Conservation (phyloP, 2,797 vertebrate species). For the Hydrophis major region DNA sequence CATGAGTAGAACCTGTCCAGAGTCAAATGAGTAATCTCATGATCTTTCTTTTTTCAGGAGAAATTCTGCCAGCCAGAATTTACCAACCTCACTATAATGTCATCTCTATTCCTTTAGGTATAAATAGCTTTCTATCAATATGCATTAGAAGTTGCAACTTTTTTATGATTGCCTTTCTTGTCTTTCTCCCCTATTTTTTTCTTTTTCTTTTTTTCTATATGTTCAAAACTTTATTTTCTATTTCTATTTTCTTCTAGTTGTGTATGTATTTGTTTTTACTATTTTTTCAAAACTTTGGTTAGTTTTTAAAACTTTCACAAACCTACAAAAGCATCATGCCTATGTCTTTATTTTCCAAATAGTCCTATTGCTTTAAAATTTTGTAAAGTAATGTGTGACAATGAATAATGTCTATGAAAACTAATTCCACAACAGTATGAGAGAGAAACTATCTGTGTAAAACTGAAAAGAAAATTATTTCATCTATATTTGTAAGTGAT, state of each 20-base stretch:
- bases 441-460: conserved; percentile 16
- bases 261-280: background rate
- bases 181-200: background rate
- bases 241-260: too few species aligned
- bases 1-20: background rate
- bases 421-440: conserved; percentile 15
- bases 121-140: background rate
- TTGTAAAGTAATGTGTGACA: background rate
- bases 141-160: background rate
- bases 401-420: background rate
- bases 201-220: background rate
- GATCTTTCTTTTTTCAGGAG: background rate
- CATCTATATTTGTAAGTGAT: conserved; percentile 62
- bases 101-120: background rate
- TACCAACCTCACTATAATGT: background rate
- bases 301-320: background rate
- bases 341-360: background rate
- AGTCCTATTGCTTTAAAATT: background rate
- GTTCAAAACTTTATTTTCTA: too few species aligned
- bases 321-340: background rate
- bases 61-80: background rate
- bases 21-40: background rate
- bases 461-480: conserved; percentile 48
- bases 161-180: background rate
- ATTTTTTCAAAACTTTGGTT: background rate